A percentile compares a stretch with the other conserved stretches of the same genome.
Conservation (phyloP, 2,888 invertebrate genomes). For the Empis stercorea region DNA sequence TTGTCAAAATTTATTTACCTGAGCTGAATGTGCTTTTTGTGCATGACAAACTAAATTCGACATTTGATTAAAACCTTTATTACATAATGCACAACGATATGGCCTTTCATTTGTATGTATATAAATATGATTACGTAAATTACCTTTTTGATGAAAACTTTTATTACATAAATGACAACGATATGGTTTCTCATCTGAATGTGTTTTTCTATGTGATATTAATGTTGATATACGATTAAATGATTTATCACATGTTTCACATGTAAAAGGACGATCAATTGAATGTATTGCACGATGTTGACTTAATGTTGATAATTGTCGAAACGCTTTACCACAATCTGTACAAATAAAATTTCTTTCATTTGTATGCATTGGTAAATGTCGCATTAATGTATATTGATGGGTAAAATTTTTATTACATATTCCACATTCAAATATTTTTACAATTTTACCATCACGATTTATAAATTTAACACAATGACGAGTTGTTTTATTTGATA, state of each 20-base stretch:
- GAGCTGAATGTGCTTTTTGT: constrained; percentile 13
- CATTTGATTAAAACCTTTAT: constrained; percentile 68
- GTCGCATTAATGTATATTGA: constrained; percentile 62
- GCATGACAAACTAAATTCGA: constrained; percentile 69
- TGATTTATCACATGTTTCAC: constrained; percentile 62
- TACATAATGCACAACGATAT: constrained; percentile 60
- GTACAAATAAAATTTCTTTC: constrained; percentile 63
- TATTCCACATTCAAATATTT: constrained; percentile 62
- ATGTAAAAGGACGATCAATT: constrained; percentile 57
- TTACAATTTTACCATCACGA: constrained; percentile 48
- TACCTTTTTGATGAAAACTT: constrained; percentile 75
- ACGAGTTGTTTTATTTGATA: no score
- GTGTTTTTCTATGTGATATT: constrained; percentile 67
- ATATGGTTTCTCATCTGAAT: constrained; percentile 60
- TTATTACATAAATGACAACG: constrained; percentile 61
- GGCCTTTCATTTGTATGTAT: constrained; percentile 68
- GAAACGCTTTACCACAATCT: constrained; percentile 59
- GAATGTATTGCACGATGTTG: constrained; percentile 70
- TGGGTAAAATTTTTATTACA: constrained; percentile 63
- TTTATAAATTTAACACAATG: background rate
- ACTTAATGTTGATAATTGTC: constrained; percentile 60
- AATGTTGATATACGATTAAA: constrained; percentile 69
- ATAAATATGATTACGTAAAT: constrained; percentile 61
- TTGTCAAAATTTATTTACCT: constrained; percentile 7
- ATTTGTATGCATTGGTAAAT: constrained; percentile 63